Percentiles rank a stretch among this genome's conserved stretches.
Evolutionary conservation across 2,113 vertebrate genomes (phyloP).

Genomic region (Chunga burmeisteri): DNA sequence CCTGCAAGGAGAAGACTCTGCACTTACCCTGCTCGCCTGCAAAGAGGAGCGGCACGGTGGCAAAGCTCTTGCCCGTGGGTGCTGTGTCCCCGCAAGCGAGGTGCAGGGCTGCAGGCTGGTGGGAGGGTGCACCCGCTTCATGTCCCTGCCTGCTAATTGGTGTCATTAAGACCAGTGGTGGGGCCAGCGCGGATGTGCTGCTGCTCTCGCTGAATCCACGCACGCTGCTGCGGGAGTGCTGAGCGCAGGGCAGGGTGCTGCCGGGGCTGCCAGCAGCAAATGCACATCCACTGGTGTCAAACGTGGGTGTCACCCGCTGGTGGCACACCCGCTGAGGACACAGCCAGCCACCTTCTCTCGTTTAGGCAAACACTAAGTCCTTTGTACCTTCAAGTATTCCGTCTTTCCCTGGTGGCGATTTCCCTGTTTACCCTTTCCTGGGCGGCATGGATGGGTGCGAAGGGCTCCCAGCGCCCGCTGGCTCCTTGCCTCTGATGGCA

Average conservation of each 20-base stretch:
- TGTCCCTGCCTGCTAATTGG: not conserved
- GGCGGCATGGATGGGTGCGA: accelerated
- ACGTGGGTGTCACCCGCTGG: accelerated
- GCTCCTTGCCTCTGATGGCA: not conserved
- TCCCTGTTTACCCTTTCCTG: not conserved
- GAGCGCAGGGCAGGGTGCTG: not conserved
- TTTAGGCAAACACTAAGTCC: not conserved
- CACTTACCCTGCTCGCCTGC: too few species aligned
- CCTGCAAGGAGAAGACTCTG: not conserved
- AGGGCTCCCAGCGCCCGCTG: not conserved
- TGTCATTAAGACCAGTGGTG: accelerated
- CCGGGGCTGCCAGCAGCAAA: not conserved
- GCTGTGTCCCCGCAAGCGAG: not conserved
- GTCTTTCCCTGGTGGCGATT: not conserved
- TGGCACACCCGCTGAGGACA: not conserved
- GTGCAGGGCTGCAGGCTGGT: not conserved
- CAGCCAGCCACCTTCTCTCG: not conserved
- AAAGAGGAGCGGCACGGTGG: accelerated
- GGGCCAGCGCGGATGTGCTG: not conserved
- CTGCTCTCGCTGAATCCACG: not conserved
- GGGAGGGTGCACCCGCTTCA: not conserved
- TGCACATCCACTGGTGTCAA: not conserved
- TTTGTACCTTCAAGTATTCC: not conserved
- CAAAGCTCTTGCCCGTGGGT: not conserved
- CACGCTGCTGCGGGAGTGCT: not conserved